Evolutionary conservation across 2,888 invertebrate genomes (phyloP), one percentile per base, ranked within the genome.

Genomic region (Argyra leucocephala): DNA sequence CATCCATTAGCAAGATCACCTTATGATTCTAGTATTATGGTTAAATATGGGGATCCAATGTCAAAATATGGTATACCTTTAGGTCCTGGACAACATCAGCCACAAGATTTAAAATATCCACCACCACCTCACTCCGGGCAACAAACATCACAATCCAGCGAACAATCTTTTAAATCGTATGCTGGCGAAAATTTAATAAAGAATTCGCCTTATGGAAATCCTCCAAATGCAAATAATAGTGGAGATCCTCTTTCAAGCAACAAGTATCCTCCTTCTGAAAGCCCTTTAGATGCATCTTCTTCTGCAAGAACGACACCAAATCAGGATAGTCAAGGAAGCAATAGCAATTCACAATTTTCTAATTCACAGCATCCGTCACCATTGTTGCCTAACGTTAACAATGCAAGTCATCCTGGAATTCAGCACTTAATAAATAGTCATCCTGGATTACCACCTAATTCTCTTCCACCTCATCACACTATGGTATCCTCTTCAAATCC

Each of bases 281-380:
- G 78, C 68, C 80, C 80, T 4, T 77, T 80, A 57, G 80, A 80
- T 69, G 79, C 79, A 5, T 78, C 80, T 0, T 68, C 69, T 22
- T 70, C 70, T 1, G 70, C 76, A 6, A 72, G 80, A 22, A 77
- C 79, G 15, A 80, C 80, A 21, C 80, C 80, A 12, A 80, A 79
- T 63, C 80, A 80, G 67, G 80, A 80, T 67, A 79, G 80, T 67
- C 80, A 80, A 68, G 76, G 80, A 63, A 80, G 80, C 70, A 80
- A 78, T 66, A 80, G 79, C 69, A 72, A 71, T 67, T 71, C 71
- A 2, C 78, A 77, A 69, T 77, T 78, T 68, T 77, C 78, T 69
- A 78, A 79, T 63, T 79, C 80, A 31, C 69, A 69, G 64, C 78
- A 76, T 72, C 76, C 77, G 64, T 80, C 79, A 66, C 78, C 80